These are phyloP conservation scores for Hypsopygia costalis DNA, from an alignment of 2,888 invertebrate species.

Conservation along the genomic window DNA sequence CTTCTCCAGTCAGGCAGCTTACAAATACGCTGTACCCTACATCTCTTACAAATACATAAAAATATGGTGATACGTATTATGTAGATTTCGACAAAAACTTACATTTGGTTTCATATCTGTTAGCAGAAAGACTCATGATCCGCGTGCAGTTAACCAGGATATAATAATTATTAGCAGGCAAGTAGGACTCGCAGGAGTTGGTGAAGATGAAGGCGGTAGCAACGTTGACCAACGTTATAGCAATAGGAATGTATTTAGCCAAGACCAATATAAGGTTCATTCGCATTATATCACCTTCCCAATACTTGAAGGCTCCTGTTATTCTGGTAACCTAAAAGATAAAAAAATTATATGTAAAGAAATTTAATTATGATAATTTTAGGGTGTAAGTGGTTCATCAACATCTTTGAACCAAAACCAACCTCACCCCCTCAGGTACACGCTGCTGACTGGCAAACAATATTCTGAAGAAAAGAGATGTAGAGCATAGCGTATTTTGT, in stretches of 20 bases:
- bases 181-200: constrained; percentile 43
- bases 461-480: too few species aligned
- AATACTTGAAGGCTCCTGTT: constrained; percentile 57
- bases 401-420: too few species aligned
- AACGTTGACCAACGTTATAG: constrained; percentile 57
- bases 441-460: too few species aligned
- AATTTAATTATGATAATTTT: too few species aligned
- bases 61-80: too few species aligned
- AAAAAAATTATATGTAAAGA: constrained; percentile 6
- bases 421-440: too few species aligned
- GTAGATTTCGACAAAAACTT: constrained; percentile 30
- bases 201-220: constrained; percentile 54
- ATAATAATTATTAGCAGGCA: constrained; percentile 18
- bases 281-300: constrained; percentile 63
- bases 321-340: constrained; percentile 56
- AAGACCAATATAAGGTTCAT: constrained; percentile 54
- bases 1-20: too few species aligned
- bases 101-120: constrained; percentile 36
- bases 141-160: constrained; percentile 53
- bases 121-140: constrained; percentile 30
- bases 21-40: too few species aligned
- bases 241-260: constrained; percentile 60
- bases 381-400: too few species aligned
- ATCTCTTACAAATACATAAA: too few species aligned
- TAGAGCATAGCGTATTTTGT: too few species aligned